Evolutionary conservation across 2,113 vertebrate species (phyloP).

Genomic region (Sporophila hypoxantha): DNA sequence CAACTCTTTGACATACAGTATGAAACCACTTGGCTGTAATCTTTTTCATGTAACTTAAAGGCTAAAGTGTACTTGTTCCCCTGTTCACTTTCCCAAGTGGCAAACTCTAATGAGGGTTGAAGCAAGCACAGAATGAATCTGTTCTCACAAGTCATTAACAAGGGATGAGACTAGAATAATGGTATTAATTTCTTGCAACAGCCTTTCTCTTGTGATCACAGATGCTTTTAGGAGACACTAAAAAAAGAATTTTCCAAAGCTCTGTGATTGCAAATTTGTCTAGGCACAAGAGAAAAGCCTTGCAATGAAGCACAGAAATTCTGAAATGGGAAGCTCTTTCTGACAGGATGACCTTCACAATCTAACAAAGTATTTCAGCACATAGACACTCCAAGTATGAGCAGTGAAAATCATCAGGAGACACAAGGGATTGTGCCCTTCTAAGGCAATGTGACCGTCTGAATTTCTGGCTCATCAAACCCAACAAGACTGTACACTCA

Average conservation of each 20-base stretch:
- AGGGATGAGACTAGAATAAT: neutral
- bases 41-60: constrained; percentile 22
- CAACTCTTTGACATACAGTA: neutral
- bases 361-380: neutral
- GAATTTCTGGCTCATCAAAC: neutral
- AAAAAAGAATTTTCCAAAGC: neutral
- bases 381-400: neutral
- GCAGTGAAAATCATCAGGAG: neutral
- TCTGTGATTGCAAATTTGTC: neutral
- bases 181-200: neutral
- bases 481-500: neutral
- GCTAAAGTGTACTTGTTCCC: neutral
- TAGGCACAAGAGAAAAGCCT: neutral
- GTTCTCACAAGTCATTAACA: constrained; percentile 8
- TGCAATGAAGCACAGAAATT: neutral
- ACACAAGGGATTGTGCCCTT: neutral
- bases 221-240: neutral
- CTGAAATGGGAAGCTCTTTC: neutral
- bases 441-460: neutral
- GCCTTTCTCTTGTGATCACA: neutral
- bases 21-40: neutral
- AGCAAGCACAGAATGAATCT: neutral
- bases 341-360: neutral
- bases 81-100: neutral
- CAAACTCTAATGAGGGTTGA: neutral